These are phyloP conservation scores for Loris lydekkerianus DNA, from an alignment of 2,797 vertebrate species.

Conservation along the genomic window DNA sequence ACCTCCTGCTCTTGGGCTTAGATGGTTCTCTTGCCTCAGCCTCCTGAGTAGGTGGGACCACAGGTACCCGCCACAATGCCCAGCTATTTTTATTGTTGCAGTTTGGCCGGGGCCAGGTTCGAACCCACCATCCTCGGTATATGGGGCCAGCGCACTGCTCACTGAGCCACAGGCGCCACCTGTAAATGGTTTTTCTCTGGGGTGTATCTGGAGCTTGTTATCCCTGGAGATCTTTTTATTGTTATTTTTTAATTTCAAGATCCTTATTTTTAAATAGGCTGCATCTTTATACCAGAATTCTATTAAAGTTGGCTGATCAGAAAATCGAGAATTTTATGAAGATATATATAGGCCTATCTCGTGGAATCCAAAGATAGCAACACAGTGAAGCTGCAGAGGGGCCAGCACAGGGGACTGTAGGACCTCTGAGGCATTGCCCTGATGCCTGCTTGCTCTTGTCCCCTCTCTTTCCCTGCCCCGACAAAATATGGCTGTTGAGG, in stretches of 20 bases:
- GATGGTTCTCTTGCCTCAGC: too few species aligned
- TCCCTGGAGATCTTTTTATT: background rate
- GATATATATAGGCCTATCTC: background rate
- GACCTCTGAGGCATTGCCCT: background rate
- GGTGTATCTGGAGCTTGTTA: background rate
- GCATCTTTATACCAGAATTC: conserved; percentile 24
- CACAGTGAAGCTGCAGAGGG: background rate
- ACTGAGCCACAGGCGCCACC: too few species aligned
- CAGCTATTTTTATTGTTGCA: too few species aligned
- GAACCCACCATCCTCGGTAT: too few species aligned
- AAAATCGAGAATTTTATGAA: conserved; percentile 19
- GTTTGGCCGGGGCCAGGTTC: too few species aligned
- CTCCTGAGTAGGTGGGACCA: too few species aligned
- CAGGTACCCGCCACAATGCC: too few species aligned
- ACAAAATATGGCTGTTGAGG: background rate
- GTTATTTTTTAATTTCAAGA: background rate
- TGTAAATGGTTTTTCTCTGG: background rate
- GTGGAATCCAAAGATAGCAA: background rate
- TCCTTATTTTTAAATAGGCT: conserved; percentile 13
- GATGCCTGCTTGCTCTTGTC: background rate
- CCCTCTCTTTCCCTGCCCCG: too few species aligned
- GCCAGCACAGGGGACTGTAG: background rate
- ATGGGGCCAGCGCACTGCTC: too few species aligned
- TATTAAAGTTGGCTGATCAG: background rate
- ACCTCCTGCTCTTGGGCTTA: too few species aligned